Conservation (phyloP, 1,140 invertebrate species). For the Monomorium pharaonis region DNA sequence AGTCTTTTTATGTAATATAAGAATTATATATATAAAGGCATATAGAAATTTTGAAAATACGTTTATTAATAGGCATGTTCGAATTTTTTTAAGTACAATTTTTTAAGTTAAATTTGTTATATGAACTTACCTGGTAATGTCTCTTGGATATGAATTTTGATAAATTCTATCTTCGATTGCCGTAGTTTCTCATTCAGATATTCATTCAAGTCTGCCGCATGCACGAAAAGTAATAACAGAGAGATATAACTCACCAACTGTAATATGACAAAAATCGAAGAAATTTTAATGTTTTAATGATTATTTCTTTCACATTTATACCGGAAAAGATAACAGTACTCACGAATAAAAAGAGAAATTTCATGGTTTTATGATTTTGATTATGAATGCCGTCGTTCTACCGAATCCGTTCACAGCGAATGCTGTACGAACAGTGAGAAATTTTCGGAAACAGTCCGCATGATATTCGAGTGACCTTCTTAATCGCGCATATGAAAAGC, state of each 20-base stretch:
- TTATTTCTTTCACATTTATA: not conserved
- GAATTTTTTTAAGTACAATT: too few relatives aligned
- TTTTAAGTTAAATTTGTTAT: too few relatives aligned
- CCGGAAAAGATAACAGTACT: conserved; percentile 2
- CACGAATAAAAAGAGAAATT: conserved; percentile 2
- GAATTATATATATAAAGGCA: too few relatives aligned
- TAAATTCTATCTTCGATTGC: conserved; percentile 60
- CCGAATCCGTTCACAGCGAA: conserved; percentile 10
- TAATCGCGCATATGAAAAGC: not conserved
- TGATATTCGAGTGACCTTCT: conserved; percentile 21
- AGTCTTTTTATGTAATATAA: too few relatives aligned
- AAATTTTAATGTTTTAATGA: not conserved
- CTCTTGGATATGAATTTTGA: conserved; percentile 53
- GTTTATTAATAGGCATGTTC: too few relatives aligned
- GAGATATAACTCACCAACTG: not conserved
- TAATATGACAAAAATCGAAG: not conserved
- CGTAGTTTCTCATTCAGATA: conserved; percentile 56
- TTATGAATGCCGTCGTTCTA: not conserved
- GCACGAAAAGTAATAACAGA: not conserved
- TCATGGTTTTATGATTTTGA: conserved; percentile 33
- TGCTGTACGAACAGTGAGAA: conserved; percentile 3
- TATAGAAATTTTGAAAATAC: too few relatives aligned
- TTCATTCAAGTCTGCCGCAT: not conserved
- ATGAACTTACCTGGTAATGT: conserved; percentile 31
- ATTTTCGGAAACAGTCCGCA: not conserved